Evolutionary conservation across 2,797 vertebrate species (phyloP), one percentile per base, ranked within the genome.

Genomic region (Pseudochirops cupreus): DNA sequence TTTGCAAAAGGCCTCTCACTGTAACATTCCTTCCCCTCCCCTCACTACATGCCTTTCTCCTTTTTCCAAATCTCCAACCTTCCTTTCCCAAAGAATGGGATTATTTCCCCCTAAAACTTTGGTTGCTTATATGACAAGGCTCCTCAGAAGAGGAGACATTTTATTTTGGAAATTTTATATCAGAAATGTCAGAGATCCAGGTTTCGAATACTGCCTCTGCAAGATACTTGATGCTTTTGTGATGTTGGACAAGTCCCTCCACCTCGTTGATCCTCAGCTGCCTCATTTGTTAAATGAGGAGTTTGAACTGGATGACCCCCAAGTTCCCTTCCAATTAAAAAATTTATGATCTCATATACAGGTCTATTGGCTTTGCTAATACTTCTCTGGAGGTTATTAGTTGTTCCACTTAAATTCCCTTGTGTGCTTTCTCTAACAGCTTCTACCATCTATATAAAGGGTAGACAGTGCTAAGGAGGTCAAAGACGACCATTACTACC

Each of bases 391-490:
- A 92, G 24, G 53, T 46, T 96, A 95, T 28, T 90, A 90, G 24
- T 93, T 46, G 74, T 97, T 94, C 50, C 55, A 94, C 92, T 92
- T 52, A 93, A 90, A 95, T 91, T 5, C 13, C 67, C 94, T 94
- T 57, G 90, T 26, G n/a, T 90, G 56, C 93, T n/a, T 90, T 95
- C 7, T 94, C 55, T 39, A 58, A 13, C 26, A 58, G 29, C 29
- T 18, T 52, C 58, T 96, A 91, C 31, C 52, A 62, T 52, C 91
- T 91, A 29, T 91, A 53, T 24, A 56, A 52, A 95, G 93, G 62
- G 33, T 26, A 93, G 91, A 7, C n/a, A 92, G 21, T 82, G 74
- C 74, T 26, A 24, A 82, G 74, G 39, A 82, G 46, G 50, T 52
- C 50, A 52, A 82, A 46, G 74, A 82, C 92, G 4, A 53, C 29